Base-by-base conservation (phyloP, 2,113 vertebrate species). In the Embiotoca jacksoni region DNA sequence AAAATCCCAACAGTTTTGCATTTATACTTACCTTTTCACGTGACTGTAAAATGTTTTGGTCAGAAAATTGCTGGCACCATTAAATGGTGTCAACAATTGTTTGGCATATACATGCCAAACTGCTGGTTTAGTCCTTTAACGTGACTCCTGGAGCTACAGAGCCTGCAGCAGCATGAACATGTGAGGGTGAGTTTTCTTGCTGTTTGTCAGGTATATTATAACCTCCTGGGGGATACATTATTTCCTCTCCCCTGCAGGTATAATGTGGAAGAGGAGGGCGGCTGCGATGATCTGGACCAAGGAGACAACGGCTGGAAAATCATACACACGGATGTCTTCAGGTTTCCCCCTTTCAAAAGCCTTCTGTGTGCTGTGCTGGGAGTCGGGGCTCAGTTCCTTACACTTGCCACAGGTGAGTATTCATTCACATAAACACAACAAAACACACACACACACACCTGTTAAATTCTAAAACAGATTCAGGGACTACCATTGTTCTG, bases 301-400 rank as follows among this genome's bases (percentile, higher is more conserved):
- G 96, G 96, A 46, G 97, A 98, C 90, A 97, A 97, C 1, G 97
- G 97, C 84, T 98, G 97, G 97, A 98, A 98, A 93, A 97, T 97
- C 86, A 97, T 98, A 72, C 97, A 97, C 88, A 97, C 97, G 0
- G 97, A 98, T 6, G 97, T 98, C 89, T 98, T 98, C 89, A 95
- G 97, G 67, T 97, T 97, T 75, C 97, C 97, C 2, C 94, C 95
- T 0, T 96, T 94, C 83, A 96, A 95, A 84, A 96, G 96, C 89
- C 93, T 98, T 33, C 93, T 98, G 66, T 97, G 97, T 77, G 94
- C 97, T 0, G 91, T 97, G 23, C 92, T 98, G 68, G 97, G 97
- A 3, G 96, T 97, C 30, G 97, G 97, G 23, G 95, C 96, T 31
- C 97, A 98, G 93, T 97, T 98, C 90, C 95, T 98, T 15, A 97